Base-by-base conservation (phyloP, 2,888 invertebrate genomes). In the Galeopsomyia nigrocyanea region DNA sequence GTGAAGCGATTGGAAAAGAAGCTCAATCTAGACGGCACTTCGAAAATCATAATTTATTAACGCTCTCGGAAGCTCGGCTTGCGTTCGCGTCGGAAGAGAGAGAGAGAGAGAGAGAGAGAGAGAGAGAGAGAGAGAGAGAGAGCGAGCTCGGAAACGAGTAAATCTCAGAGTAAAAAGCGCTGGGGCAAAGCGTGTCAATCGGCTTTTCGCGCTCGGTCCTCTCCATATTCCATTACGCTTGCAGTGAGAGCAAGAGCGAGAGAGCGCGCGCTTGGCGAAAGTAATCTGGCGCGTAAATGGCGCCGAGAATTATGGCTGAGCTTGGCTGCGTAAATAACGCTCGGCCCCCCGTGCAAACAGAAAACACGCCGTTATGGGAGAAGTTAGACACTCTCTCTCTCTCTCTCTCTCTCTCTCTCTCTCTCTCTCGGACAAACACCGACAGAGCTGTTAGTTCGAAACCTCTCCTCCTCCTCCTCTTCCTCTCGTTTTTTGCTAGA, bases 361-460 rank as follows among this genome's bases (percentile, higher is more conserved):
- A 80, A 79, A 79, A 80, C 77, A 78, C 77, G 77, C 77, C 76
- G 76, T 78, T 79, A 76, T 74, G 77, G 76, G 76, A 75, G 77
- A 79, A 79, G 79, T 79, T 78, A 71, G 76, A 79, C 75, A 77
- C 71, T 78, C 39, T 39, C 13, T 1, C 39, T 39, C 39, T 10
- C 39, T 39, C 39, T 39, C 13, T 7, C 39, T 39, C 39, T 39
- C 39, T 39, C 13, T 39, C 10, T 39, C 39, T 39, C 39, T 39
- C 13, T 39, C 39, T 39, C 39, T 39, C 76, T 76, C 78, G 77
- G 75, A 79, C 80, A 79, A 79, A 79, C 80, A 78, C 76, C 75
- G 39, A 39, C 39, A 39, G 39, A 39, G 39, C 39, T 39, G 39
- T 39, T 39, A 39, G 39, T 39, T 39, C 39, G 39, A 39, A 39